These are phyloP conservation scores for Caenorhabditis auriculariae DNA, from an alignment of 2,888 invertebrate species.

Conservation along the genomic window DNA sequence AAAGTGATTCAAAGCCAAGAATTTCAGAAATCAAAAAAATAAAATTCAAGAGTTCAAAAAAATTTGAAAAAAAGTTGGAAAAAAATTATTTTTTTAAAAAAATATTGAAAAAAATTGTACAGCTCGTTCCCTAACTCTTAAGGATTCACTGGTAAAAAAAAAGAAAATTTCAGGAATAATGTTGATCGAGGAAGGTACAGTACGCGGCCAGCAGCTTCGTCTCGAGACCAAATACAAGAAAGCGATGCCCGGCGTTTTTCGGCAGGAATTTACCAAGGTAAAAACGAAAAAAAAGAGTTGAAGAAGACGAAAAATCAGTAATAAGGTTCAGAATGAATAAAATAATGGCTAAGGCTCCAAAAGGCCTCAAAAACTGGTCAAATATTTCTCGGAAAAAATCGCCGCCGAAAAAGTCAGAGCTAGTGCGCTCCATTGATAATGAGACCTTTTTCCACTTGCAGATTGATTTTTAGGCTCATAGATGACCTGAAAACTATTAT, in stretches of 20 bases:
- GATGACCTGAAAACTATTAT: too few relatives aligned
- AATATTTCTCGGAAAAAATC: too few relatives aligned
- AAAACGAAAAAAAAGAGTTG: too few relatives aligned
- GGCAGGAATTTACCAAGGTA: constrained; percentile 25
- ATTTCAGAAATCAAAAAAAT: too few relatives aligned
- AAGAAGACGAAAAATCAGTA: too few relatives aligned
- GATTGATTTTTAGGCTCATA: too few relatives aligned
- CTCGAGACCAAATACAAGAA: constrained; percentile 45
- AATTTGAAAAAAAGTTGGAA: background rate
- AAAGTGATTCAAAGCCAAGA: too few relatives aligned
- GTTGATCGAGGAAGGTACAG: constrained; percentile 57
- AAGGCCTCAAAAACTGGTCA: too few relatives aligned
- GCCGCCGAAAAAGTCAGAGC: constrained; percentile 10
- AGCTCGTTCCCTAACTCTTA: background rate
- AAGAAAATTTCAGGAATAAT: constrained; percentile 46
- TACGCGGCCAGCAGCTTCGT: constrained; percentile 37
- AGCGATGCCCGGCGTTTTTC: constrained; percentile 29
- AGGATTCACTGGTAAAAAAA: background rate
- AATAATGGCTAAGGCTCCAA: too few relatives aligned
- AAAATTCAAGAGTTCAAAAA: background rate
- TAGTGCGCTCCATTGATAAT: background rate
- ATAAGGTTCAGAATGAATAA: too few relatives aligned
- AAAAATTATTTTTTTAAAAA: background rate
- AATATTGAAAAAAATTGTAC: background rate
- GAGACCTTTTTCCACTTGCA: background rate